Percentiles rank a stretch among this genome's conserved stretches.
Conservation (phyloP, 2,113 vertebrate genomes). For the Oostethus manadensis region DNA sequence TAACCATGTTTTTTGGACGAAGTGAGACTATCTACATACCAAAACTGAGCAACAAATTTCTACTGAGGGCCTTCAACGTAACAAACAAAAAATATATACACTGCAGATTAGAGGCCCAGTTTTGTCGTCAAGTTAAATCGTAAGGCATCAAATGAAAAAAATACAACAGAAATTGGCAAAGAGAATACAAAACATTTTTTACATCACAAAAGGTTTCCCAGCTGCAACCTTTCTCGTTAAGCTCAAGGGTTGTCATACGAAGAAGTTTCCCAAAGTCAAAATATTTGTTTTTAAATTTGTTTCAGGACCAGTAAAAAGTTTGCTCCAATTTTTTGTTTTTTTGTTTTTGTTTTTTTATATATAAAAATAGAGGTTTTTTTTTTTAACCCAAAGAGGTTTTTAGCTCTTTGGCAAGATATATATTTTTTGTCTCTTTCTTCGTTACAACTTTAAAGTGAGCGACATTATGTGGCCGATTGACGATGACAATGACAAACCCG, state of each 20-base stretch:
- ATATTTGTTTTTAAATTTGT: conserved; percentile 83
- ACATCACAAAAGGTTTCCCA: conserved; percentile 86
- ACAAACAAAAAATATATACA: conserved; percentile 68
- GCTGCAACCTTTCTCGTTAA: conserved; percentile 93
- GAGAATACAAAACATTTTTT: conserved; percentile 80
- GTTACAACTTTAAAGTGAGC: conserved; percentile 95
- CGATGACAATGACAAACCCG: conserved; percentile 62
- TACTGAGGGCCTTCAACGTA: conserved; percentile 90
- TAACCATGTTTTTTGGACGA: conserved; percentile 76
- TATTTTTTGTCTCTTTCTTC: conserved; percentile 82
- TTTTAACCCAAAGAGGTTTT: conserved; percentile 95
- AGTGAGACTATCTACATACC: conserved; percentile 96
- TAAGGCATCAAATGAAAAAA: not conserved
- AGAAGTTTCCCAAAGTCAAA: conserved; percentile 99
- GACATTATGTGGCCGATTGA: conserved; percentile 84
- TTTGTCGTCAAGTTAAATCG: not conserved
- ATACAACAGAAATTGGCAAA: conserved; percentile 78
- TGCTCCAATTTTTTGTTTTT: conserved; percentile 93
- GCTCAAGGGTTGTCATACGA: conserved; percentile 98
- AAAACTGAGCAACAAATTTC: conserved; percentile 86
- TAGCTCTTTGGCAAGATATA: conserved; percentile 99
- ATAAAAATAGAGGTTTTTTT: conserved; percentile 98
- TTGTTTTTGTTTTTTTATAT: conserved; percentile 88
- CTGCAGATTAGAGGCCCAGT: no score
- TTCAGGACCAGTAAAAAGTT: conserved; percentile 99